Evolutionary conservation across 1,140 invertebrate genomes (phyloP).

Genomic region (Drosophila serrata): DNA sequence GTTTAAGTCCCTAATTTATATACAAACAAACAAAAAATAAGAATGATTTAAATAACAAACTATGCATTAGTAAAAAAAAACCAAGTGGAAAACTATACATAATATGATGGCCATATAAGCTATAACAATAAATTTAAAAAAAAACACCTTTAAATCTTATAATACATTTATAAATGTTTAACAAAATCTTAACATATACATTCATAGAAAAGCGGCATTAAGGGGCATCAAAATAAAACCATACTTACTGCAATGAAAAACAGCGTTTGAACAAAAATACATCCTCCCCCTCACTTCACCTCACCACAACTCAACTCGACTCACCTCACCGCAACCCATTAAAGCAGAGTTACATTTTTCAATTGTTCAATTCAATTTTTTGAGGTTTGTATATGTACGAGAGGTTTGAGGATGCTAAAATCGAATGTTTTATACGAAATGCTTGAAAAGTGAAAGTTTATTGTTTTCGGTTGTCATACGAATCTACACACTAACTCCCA

Average conservation of each 20-base stretch:
- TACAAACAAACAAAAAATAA: conserved; percentile 77
- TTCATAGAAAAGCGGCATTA: conserved; percentile 72
- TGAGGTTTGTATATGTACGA: conserved; percentile 27
- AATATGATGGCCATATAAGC: conserved; percentile 81
- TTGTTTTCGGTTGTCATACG: conserved; percentile 1
- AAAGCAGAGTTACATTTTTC: conserved; percentile 32
- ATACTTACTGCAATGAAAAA: conserved; percentile 36
- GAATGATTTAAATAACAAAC: conserved; percentile 82
- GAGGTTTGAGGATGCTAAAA: conserved; percentile 18
- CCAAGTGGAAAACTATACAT: conserved; percentile 66
- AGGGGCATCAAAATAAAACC: conserved; percentile 65
- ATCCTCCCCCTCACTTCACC: conserved; percentile 15
- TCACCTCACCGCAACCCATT: conserved; percentile 7
- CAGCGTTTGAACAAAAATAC: conserved; percentile 36
- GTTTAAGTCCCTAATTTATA: conserved; percentile 81
- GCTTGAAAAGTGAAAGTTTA: conserved; percentile 1
- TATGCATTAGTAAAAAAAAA: conserved; percentile 76
- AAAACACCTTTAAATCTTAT: conserved; percentile 76
- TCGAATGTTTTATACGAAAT: conserved; percentile 10
- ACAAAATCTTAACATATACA: conserved; percentile 76
- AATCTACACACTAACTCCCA: conserved; percentile 7
- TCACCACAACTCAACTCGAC: not conserved
- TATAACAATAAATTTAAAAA: conserved; percentile 76
- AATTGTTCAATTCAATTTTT: conserved; percentile 36
- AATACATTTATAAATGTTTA: conserved; percentile 80